Evolutionary conservation across 1,140 invertebrate species (phyloP), one percentile per base, ranked within the genome.

Genomic region (Macrocentrus cingulum): DNA sequence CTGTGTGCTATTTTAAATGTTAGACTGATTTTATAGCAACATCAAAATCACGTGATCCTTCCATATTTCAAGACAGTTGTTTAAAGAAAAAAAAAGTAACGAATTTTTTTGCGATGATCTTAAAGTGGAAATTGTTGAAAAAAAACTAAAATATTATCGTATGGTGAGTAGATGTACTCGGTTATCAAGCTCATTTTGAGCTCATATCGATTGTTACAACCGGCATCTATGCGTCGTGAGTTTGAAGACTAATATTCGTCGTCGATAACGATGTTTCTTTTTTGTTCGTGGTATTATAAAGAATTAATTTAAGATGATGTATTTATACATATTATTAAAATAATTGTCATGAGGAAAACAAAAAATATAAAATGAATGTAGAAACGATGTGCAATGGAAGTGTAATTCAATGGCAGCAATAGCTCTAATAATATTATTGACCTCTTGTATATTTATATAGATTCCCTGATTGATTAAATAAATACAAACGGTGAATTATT

Each of bases 1-100:
- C 52, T 41, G 19, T 49, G 25, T 36, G 50, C 22, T 29, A 61
- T 51, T 61, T 49, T 46, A 46, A 22, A 46, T 11, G 20, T 13
- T 46, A 2, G 44, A 46, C 44, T 46, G 44, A 46, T 46, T 46
- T 46, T 46, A 46, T 34, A 49, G 37, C 34, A 37, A 37, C 34
- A 51, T 51, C 49, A 37, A 37, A 36, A 51, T 36, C 49, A 51
- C 49, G 11, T 51, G n/a, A 51, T 32, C 46, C 46, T 49, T 49
- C 46, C 46, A 49, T 32, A 23, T 15, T n/a, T n/a, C n/a, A 29
- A 29, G 25, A 29, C 9, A 42, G 20, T 15, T 13, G 6, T 42
- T 42, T n/a, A 13, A 42, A 42, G n/a, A 46, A 25, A 22, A 46
- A 29, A 23, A 29, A 29, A 29, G 25, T 5, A 9, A 29, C 25